Base-by-base conservation (phyloP, 2,888 invertebrate genomes). In the Nipponacmea schrenckii region DNA sequence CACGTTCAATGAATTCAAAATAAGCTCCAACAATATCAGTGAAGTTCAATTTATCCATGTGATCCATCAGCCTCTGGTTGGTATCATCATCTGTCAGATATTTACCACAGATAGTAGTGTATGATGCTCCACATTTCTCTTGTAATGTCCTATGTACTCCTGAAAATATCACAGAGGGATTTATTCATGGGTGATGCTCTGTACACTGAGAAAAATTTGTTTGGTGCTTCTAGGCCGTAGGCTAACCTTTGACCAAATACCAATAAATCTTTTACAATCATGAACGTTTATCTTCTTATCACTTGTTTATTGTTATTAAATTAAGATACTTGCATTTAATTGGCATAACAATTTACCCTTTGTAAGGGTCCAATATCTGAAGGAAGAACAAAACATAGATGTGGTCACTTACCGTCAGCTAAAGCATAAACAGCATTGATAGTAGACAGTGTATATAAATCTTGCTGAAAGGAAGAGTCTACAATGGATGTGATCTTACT, bases 391-490 rank as follows among this genome's bases (percentile, higher is more conserved):
- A 31, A 8, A 10, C 3, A 39, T 5, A 39, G 10, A 39, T 39
- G 1, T 8, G 3, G 39, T 2, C 39, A 39, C 39, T 8, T 56
- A 56, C 85, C 89, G 63, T 87, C 82, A 14, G 87, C 86, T n/a
- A 89, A 67, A 2, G 89, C 83, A 68, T 85, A 84, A 2, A 90
- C 87, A n/a, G 89, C 86, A 74, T 89, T 87, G 44, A 89, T 86
- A n/a, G 88, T 88, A 20, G 86, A 83, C 24, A 87, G 76, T 0
- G 85, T 82, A n/a, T 80, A 78, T 17, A 83, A 70, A 70, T 87
- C 86, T 63, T 86, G 83, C 7, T 64, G 24, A 62, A 78, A 78
- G 44, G 64, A 56, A 20, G 20, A 44, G 15, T 27, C 62, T 27
- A 72, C 45, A 27, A 69, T 48, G 5, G 62, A 56, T 7, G 64